phyloP scores from a whole-genome alignment of 1,140 invertebrate genomes.

The Epicauta chinensis region DNA sequence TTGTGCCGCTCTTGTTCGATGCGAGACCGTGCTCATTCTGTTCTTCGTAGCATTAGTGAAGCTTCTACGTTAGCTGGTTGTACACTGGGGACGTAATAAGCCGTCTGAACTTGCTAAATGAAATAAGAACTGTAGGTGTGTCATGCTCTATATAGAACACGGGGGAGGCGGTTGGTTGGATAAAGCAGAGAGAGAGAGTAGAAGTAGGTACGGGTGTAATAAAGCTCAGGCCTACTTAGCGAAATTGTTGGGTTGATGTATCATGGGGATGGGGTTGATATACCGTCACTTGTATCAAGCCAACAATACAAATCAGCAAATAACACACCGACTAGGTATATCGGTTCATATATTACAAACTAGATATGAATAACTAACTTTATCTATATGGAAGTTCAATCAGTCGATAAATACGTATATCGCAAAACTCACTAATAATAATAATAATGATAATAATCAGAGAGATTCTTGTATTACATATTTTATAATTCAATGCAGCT shows the following conservation, averaged over 20 bases:
- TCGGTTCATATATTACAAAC: no score
- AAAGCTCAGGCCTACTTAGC: conserved; percentile 16
- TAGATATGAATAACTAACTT: no score
- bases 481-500: no score
- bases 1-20: conserved; percentile 4
- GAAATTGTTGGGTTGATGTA: conserved; percentile 4
- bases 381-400: no score
- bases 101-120: conserved; percentile 14
- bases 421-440: no score
- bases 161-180: conserved; percentile 1
- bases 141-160: conserved; percentile 1
- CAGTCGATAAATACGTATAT: no score
- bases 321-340: no score
- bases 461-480: no score
- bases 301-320: no score
- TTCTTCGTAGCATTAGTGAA: conserved; percentile 17
- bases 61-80: conserved; percentile 1
- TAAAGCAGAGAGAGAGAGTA: conserved; percentile 4
- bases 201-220: conserved; percentile 6
- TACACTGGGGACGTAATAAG: conserved; percentile 9
- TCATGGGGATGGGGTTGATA: background rate
- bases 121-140: conserved; percentile 28
- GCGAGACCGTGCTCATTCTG: background rate
- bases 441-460: no score
- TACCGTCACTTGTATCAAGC: no score